phyloP scores from a whole-genome alignment of 1,140 invertebrate genomes.

The Epicauta chinensis region DNA sequence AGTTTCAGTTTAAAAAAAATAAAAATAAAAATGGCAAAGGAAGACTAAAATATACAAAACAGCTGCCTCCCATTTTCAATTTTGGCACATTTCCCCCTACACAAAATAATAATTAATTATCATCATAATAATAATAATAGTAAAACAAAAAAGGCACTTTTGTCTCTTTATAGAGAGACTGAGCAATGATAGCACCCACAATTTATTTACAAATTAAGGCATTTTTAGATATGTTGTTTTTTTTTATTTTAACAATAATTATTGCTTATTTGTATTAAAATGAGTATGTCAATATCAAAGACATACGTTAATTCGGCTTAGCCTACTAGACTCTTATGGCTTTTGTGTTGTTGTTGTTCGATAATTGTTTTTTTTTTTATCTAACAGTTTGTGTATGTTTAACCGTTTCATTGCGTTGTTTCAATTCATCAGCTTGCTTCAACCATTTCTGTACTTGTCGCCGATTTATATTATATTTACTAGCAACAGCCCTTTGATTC shows the following conservation, averaged over 20 bases:
- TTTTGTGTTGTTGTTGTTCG: neutral
- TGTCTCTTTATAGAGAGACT: slow-evolving; percentile 2
- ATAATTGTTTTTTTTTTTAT: too few species aligned
- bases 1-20: slow-evolving; percentile 12
- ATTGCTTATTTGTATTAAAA: slow-evolving; percentile 5
- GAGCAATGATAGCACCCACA: slow-evolving; percentile 9
- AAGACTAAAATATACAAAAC: slow-evolving; percentile 19
- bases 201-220: slow-evolving; percentile 11
- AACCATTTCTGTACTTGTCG: slow-evolving; percentile 62
- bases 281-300: too few species aligned
- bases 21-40: slow-evolving; percentile 18
- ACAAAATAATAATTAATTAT: too few species aligned
- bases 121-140: slow-evolving; percentile 22
- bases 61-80: slow-evolving; percentile 20
- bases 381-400: slow-evolving; percentile 31
- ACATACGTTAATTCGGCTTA: slow-evolving; percentile 7
- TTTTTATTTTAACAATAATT: slow-evolving; percentile 16
- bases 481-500: slow-evolving; percentile 56
- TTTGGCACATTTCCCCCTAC: slow-evolving; percentile 27
- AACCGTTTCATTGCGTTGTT: slow-evolving; percentile 32
- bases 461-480: slow-evolving; percentile 56
- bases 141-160: slow-evolving; percentile 12
- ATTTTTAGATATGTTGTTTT: slow-evolving; percentile 13
- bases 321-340: slow-evolving; percentile 17
- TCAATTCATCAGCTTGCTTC: slow-evolving; percentile 48